Percentiles rank a stretch among this genome's conserved stretches.
Evolutionary conservation across 2,113 vertebrate genomes (phyloP).

Genomic region (Cyprinodon variegatus): DNA sequence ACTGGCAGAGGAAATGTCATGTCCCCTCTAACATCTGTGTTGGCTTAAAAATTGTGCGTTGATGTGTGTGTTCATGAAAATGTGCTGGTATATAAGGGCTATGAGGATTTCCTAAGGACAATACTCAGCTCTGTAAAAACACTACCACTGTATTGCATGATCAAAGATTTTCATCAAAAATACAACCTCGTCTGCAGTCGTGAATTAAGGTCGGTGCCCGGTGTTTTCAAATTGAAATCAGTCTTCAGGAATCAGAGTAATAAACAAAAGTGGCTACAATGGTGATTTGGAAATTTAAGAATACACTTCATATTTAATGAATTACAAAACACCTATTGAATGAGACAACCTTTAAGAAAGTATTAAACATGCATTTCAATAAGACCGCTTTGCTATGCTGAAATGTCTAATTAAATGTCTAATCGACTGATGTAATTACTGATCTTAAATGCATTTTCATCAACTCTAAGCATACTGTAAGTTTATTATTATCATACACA

Average conservation of each 20-base stretch:
- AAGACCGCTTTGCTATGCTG: neutral
- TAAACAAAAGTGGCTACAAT: neutral
- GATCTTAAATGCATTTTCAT: neutral
- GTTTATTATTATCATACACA: no score
- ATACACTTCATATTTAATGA: neutral
- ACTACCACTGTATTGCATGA: conserved; percentile 21
- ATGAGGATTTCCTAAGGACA: conserved; percentile 6
- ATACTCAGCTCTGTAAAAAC: conserved; percentile 9
- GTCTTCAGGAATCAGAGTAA: conserved; percentile 5
- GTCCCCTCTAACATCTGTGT: neutral
- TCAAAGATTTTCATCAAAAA: conserved; percentile 43
- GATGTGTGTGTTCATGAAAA: neutral
- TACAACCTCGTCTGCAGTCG: conserved; percentile 5
- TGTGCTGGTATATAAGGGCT: neutral
- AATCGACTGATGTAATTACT: neutral
- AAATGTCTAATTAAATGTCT: neutral
- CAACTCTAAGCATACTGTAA: no score
- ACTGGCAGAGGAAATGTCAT: conserved; percentile 16
- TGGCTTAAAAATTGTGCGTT: conserved; percentile 5
- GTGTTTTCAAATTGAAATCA: conserved; percentile 6
- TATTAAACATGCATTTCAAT: no score
- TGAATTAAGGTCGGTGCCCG: conserved; percentile 2
- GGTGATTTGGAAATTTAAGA: neutral
- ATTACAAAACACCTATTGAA: neutral
- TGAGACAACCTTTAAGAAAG: neutral